A percentile compares a stretch with the other conserved stretches of the same genome.
Evolutionary conservation across 2,113 vertebrate species (phyloP).

Genomic region (Chaetops frenatus): DNA sequence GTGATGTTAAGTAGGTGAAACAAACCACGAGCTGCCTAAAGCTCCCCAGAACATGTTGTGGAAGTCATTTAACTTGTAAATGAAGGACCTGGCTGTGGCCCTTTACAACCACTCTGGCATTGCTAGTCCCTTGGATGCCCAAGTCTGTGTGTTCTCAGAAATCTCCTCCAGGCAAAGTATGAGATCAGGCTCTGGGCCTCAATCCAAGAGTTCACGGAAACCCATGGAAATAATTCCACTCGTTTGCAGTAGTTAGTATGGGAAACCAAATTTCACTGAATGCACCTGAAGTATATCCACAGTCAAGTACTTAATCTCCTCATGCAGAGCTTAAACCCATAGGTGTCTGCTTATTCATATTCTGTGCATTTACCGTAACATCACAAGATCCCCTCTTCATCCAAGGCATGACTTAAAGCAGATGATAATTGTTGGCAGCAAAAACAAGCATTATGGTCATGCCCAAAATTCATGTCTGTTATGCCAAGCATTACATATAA

Average conservation of each 20-base stretch:
- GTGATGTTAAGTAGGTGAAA: not conserved
- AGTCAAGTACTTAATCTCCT: not conserved
- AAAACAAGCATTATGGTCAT: not conserved
- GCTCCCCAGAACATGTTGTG: not conserved
- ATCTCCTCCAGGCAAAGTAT: not conserved
- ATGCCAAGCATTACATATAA: constrained; percentile 23
- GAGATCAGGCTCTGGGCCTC: not conserved
- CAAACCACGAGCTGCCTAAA: not conserved
- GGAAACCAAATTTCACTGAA: not conserved
- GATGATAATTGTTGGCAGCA: constrained; percentile 13
- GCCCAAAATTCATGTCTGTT: not conserved
- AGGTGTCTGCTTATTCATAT: not conserved
- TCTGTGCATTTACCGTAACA: not conserved
- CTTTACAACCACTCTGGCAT: not conserved
- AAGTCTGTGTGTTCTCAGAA: not conserved
- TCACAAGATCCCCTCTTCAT: not conserved
- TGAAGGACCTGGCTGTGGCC: not conserved
- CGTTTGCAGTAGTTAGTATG: not conserved
- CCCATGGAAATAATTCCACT: not conserved
- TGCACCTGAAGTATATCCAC: not conserved
- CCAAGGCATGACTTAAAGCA: constrained; percentile 29
- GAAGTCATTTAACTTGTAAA: not conserved
- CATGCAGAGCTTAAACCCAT: not conserved
- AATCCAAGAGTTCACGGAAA: not conserved
- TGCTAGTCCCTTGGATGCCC: not conserved